Conservation (phyloP, 2,797 vertebrate species). For the Thalassophryne amazonica region DNA sequence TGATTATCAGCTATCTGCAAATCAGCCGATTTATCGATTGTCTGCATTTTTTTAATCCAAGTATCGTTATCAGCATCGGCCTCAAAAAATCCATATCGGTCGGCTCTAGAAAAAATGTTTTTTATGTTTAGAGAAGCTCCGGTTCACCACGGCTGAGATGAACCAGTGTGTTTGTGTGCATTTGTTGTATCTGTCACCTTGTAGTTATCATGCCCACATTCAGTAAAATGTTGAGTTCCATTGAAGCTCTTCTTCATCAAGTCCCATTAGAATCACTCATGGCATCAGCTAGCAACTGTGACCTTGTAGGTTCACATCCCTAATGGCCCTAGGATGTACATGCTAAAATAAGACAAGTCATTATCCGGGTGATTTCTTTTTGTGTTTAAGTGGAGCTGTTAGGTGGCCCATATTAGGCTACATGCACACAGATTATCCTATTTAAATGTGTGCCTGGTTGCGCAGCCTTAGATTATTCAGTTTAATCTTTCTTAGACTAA, state of each 20-base stretch:
- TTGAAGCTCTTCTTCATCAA: slow-evolving; percentile 12
- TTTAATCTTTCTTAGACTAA: slow-evolving; percentile 28
- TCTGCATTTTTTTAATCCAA: too few relatives aligned
- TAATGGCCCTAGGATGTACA: slow-evolving; percentile 19
- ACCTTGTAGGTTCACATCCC: slow-evolving; percentile 46
- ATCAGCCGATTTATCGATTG: too few relatives aligned
- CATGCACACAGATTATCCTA: slow-evolving; percentile 27
- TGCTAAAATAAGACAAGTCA: slow-evolving; percentile 44
- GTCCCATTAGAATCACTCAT: slow-evolving; percentile 40
- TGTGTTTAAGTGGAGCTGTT: slow-evolving; percentile 12
- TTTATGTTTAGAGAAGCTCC: neutral
- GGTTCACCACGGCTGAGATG: neutral
- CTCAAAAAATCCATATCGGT: too few relatives aligned
- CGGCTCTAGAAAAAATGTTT: too few relatives aligned
- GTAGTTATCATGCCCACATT: slow-evolving; percentile 12
- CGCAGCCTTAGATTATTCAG: slow-evolving; percentile 7
- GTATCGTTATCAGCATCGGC: too few relatives aligned
- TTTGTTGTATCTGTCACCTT: slow-evolving; percentile 4
- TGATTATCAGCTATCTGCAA: too few relatives aligned
- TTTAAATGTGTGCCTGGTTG: slow-evolving; percentile 7
- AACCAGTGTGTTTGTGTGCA: neutral
- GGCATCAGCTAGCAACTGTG: slow-evolving; percentile 34
- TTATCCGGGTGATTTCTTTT: slow-evolving; percentile 31
- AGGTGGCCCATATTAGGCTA: slow-evolving; percentile 17
- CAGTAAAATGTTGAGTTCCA: slow-evolving; percentile 32